Evolutionary conservation across 2,113 vertebrate species (phyloP), one percentile per base, ranked within the genome.

Genomic region (Nesospiza acunhae): DNA sequence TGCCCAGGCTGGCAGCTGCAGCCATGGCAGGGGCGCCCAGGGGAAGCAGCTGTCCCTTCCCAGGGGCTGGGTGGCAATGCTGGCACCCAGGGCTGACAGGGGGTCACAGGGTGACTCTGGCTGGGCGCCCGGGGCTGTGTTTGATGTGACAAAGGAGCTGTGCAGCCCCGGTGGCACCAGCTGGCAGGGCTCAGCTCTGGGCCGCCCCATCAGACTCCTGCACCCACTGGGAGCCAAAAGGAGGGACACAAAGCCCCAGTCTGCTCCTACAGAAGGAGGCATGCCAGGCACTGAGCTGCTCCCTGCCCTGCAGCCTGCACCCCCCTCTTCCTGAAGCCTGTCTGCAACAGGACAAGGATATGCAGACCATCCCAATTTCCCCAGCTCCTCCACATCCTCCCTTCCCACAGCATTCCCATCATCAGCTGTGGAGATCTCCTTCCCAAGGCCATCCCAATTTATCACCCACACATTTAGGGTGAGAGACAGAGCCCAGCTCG

Each of bases 21-120:
- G 84, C 70, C 14, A 4, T 5, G 35, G 78, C 62, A 59, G 69
- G 19, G 27, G 46, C 58, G 66, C 68, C 42, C 3, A 0, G 28
- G 78, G 62, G 62, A 82, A 94, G 85, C 90, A 93, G 87, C 22
- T 94, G 95, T 77, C 41, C 33, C n/a, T 95, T 89, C 60, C 66
- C 87, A 47, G 46, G 1, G 23, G 55, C 83, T 14, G 74, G 56
- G 66, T 1, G 15, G 81, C 46, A 89, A 41, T 0, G 8, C 53
- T 63, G 90, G 93, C 90, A 67, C 69, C 11, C 69, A 49, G 50
- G 19, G 70, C 79, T 2, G 16, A 2, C 1, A 0, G 42, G 31
- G 63, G 47, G 3, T 24, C 73, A 41, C 44, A 37, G 41, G 10
- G 14, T 3, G 8, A 58, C 27, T 22, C 50, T 84, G 81, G 94